phyloP scores from a whole-genome alignment of 2,888 invertebrate species.

The Chaetogeoica ovagalla region DNA sequence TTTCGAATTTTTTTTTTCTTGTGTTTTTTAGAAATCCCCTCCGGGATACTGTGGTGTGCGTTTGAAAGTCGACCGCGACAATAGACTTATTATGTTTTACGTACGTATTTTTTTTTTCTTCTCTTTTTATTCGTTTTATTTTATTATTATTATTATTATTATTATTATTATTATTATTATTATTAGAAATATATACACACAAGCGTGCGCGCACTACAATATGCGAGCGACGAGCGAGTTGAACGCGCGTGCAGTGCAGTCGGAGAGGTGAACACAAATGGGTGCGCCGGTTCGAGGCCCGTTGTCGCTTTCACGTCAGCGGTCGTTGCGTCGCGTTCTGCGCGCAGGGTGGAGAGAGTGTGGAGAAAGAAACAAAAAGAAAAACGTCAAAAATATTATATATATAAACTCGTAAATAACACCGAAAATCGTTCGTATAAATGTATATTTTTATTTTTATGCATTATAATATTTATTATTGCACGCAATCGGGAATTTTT shows the following conservation, averaged over 20 bases:
- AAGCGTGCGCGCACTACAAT: too few species aligned
- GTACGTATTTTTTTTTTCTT: constrained; percentile 21
- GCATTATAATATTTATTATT: too few species aligned
- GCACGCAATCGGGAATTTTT: too few species aligned
- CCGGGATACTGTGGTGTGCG: constrained; percentile 17
- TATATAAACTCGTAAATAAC: background rate
- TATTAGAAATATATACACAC: constrained; percentile 50
- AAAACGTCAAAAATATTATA: background rate
- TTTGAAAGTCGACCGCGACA: constrained; percentile 46
- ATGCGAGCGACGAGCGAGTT: constrained; percentile 25
- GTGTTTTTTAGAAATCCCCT: constrained; percentile 48
- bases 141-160: background rate
- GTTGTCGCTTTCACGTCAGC: constrained; percentile 37
- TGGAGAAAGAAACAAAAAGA: background rate
- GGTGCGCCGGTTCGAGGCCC: constrained; percentile 39
- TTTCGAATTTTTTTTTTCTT: constrained; percentile 18
- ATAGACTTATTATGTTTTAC: constrained; percentile 53
- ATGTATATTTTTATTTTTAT: too few species aligned
- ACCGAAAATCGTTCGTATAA: too few species aligned
- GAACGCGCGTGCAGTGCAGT: constrained; percentile 28
- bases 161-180: constrained; percentile 9
- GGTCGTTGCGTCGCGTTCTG: background rate
- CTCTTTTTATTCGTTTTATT: background rate
- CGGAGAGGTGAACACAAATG: constrained; percentile 41
- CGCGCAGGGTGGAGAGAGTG: background rate